Evolutionary conservation across 1,140 invertebrate genomes (phyloP).

Genomic region (Eurytemora carolleeae): DNA sequence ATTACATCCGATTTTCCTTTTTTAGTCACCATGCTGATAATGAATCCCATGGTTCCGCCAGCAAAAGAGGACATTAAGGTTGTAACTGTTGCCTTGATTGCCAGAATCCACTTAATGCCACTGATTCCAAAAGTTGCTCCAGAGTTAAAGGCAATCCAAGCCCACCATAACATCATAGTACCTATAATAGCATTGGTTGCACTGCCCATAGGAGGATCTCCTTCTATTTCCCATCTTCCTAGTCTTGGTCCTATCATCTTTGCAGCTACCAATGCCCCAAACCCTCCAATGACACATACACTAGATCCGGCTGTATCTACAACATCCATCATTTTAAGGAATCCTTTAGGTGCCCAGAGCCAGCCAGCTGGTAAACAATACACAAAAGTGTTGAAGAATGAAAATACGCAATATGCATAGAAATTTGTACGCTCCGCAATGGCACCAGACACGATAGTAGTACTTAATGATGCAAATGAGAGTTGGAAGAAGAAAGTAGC

Average conservation of each 20-base stretch:
- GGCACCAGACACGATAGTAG: slow-evolving; percentile 47
- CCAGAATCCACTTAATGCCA: slow-evolving; percentile 59
- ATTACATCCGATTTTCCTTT: no score
- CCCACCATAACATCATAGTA: slow-evolving; percentile 83
- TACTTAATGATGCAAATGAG: slow-evolving; percentile 71
- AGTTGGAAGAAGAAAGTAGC: slow-evolving; percentile 67
- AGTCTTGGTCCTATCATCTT: slow-evolving; percentile 68
- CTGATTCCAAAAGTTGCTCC: slow-evolving; percentile 38
- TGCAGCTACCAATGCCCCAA: slow-evolving; percentile 56
- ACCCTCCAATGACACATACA: no score
- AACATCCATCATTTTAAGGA: slow-evolving; percentile 50
- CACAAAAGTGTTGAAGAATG: slow-evolving; percentile 46
- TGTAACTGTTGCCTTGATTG: slow-evolving; percentile 63
- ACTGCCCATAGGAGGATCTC: slow-evolving; percentile 51
- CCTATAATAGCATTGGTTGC: slow-evolving; percentile 79
- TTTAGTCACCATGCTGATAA: slow-evolving; percentile 42
- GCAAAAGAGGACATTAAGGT: slow-evolving; percentile 74
- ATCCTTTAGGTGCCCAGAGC: slow-evolving; percentile 66
- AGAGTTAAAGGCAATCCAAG: slow-evolving; percentile 81
- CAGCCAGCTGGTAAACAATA: slow-evolving; percentile 52
- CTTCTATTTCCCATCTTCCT: slow-evolving; percentile 54
- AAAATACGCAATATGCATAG: slow-evolving; percentile 32
- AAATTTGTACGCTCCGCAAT: slow-evolving; percentile 21
- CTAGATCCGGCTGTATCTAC: slow-evolving; percentile 73
- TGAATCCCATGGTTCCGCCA: slow-evolving; percentile 52